Evolutionary conservation across 23 tunicate genomes (phyloP).

Genomic region (Clavelina lepadiformis): DNA sequence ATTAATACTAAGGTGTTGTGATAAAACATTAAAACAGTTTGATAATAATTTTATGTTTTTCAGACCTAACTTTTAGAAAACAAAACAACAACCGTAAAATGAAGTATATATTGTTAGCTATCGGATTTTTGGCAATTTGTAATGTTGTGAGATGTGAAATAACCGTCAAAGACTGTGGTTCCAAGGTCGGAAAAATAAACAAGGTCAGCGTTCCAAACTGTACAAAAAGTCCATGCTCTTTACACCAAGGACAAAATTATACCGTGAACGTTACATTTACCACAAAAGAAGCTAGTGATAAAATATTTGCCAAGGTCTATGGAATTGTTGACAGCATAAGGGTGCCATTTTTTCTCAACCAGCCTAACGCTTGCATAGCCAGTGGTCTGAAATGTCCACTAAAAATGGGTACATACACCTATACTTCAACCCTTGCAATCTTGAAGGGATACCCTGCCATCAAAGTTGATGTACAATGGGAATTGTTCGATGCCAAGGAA

Average conservation of each 20-base stretch:
- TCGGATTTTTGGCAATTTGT: too few relatives aligned
- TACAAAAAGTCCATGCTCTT: slow-evolving; percentile 14
- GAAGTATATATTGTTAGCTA: too few relatives aligned
- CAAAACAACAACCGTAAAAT: too few relatives aligned
- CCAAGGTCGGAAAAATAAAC: slow-evolving; percentile 14
- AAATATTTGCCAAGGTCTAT: slow-evolving; percentile 18
- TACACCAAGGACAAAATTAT: slow-evolving; percentile 33
- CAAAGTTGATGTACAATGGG: slow-evolving; percentile 48
- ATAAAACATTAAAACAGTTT: too few relatives aligned
- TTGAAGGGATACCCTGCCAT: slow-evolving; percentile 20
- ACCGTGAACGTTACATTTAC: slow-evolving; percentile 27
- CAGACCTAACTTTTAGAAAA: too few relatives aligned
- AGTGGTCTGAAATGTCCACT: slow-evolving; percentile 42
- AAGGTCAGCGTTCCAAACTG: slow-evolving; percentile 19
- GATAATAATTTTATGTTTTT: too few relatives aligned
- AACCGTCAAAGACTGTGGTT: slow-evolving; percentile 54
- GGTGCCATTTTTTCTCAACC: slow-evolving; percentile 24
- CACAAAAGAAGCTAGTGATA: slow-evolving; percentile 9
- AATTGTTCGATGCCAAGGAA: slow-evolving; percentile 15
- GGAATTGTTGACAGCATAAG: slow-evolving; percentile 26
- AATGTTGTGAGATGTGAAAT: too few relatives aligned
- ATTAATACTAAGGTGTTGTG: too few relatives aligned
- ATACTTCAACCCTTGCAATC: slow-evolving; percentile 17
- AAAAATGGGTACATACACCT: slow-evolving; percentile 11
- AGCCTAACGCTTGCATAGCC: slow-evolving; percentile 29